Evolutionary conservation across 2,797 vertebrate species (phyloP).

Genomic region (Vireo griseus): DNA sequence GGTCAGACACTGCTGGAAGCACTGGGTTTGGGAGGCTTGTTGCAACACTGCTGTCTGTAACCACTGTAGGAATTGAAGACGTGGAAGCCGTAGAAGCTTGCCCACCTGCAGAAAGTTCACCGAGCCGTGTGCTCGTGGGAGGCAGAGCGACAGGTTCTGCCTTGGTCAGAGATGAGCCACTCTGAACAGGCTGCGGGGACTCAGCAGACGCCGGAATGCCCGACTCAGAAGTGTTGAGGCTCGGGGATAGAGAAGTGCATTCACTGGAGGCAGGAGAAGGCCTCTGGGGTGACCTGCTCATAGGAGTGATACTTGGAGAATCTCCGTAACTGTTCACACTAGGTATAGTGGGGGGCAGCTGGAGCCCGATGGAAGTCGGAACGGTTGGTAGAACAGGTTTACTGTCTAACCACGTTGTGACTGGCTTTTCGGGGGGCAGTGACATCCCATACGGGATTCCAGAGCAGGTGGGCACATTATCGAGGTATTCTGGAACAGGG

Average conservation of each 20-base stretch:
- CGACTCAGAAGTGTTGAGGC: constrained; percentile 82
- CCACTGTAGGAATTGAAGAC: constrained; percentile 61
- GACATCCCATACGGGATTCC: constrained; percentile 99
- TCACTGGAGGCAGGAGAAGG: constrained; percentile 94
- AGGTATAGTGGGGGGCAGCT: constrained; percentile 89
- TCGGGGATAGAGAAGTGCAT: constrained; percentile 92
- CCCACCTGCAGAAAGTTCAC: constrained; percentile 77
- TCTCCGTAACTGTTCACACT: constrained; percentile 84
- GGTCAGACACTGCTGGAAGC: constrained; percentile 88
- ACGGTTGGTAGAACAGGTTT: constrained; percentile 91
- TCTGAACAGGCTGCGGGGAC: constrained; percentile 81
- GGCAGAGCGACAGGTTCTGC: constrained; percentile 84
- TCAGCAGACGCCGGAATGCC: constrained; percentile 77
- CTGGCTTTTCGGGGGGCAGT: constrained; percentile 94
- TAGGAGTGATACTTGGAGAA: constrained; percentile 90
- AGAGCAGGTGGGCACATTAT: constrained; percentile 97
- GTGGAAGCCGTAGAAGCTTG: constrained; percentile 78
- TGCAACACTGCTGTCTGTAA: constrained; percentile 75
- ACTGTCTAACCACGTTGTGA: constrained; percentile 97
- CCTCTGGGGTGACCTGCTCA: constrained; percentile 92
- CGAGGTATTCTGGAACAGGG: constrained; percentile 98
- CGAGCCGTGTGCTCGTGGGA: constrained; percentile 74
- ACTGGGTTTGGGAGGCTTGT: constrained; percentile 83
- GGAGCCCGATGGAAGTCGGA: constrained; percentile 88
- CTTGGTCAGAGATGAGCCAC: constrained; percentile 78